Evolutionary conservation across 1,140 invertebrate species (phyloP), one percentile per base, ranked within the genome.

Genomic region (Galendromus occidentalis): DNA sequence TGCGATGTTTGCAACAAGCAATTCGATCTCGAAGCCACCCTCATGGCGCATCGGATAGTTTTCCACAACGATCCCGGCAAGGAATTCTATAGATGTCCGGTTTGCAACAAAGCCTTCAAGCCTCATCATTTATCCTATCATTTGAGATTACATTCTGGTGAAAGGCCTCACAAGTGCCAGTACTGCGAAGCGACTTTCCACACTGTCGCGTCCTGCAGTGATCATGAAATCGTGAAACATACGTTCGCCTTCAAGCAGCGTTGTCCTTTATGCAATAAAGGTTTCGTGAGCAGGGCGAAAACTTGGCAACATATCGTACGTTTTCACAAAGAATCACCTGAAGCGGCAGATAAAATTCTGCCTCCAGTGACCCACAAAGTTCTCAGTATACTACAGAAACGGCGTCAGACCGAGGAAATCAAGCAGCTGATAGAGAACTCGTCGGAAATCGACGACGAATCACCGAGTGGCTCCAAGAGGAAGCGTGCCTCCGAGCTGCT

Each of bases 51-150:
- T 59, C 51, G 51, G 2, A 59, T 59, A 17, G 51, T 59, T 1
- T 59, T 59, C 22, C 51, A 59, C 33, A 59, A 59, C 33, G 51
- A 59, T 59, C 51, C 51, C 22, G 51, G 51, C 22, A 59, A 59
- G 33, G 51, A 59, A 33, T 59, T 59, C 51, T 59, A 59, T 22
- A 17, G 51, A 33, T 59, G 51, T 22, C 33, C 51, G 1, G 33
- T 59, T 25, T 59, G 51, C 51, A 59, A 33, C 33, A 59, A 59
- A 9, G 51, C 51, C 14, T 59, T 59, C 22, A 59, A 59, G 33
- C 51, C 51, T 14, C 51, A 59, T 25, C 51, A 59, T 22, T 25
- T 59, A 33, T 33, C 51, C 14, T 59, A 59, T 33, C 51, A 59
- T 59, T 59, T 59, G 22, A 25, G 51, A 5, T 59, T 59, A 22